Base-by-base conservation (phyloP, 2,797 vertebrate genomes). In the Cossypha niveicapilla region DNA sequence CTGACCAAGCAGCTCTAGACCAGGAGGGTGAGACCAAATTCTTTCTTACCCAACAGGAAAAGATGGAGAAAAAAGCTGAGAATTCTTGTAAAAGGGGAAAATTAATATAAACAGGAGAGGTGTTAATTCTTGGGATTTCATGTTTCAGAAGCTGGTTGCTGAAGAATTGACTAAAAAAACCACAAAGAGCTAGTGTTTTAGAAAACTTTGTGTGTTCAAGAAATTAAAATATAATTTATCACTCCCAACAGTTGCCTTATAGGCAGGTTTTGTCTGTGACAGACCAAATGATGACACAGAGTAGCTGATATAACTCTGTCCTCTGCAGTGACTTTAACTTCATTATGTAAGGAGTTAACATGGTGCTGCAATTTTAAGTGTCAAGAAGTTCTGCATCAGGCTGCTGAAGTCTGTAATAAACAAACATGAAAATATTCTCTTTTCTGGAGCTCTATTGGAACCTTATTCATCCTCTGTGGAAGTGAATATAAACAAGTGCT, bases 301-400 rank as follows among this genome's bases (percentile, higher is more conserved):
- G 0, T 5, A 71, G 27, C 21, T 34, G 35, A 23, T 28, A 11
- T 2, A 66, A 1, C 11, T 48, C 50, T 62, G 24, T n/a, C 42
- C n/a, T 57, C 24, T 50, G 65, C 50, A 44, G 30, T 65, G 53
- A 30, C 9, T 11, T 56, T 42, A 23, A 35, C 23, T 79, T 68
- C 6, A 9, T 48, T 62, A 5, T 8, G 3, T 13, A 62, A 78
- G 22, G 18, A 53, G 7, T 53, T 35, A n/a, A 56, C 19, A 4
- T 72, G 27, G 10, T 50, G 25, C 37, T 6, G 0, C 1, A 5
- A 5, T 57, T 87, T 34, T 19, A 58, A n/a, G 7, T 65, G 13
- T 45, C 44, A 45, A 61, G 30, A 72, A 42, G 10, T 47, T 61
- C 25, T 32, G 5, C 72, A 65, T 8, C 10, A 45, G n/a, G 21